Conservation (phyloP, 2,888 invertebrate genomes). For the Salticus scenicus region DNA sequence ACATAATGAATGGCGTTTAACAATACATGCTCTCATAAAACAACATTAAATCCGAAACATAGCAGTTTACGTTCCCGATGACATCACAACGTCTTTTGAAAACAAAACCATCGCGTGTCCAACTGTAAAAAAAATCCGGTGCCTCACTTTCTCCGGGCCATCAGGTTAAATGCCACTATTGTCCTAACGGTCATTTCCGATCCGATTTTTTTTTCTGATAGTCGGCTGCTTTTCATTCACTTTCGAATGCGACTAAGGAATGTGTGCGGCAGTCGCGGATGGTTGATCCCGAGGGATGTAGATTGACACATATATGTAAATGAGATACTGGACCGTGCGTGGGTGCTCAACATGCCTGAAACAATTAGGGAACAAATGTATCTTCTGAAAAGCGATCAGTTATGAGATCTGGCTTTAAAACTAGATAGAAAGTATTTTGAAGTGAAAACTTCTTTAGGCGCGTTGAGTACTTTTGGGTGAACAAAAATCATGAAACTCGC, state of each 20-base stretch:
- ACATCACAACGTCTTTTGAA: slow-evolving; percentile 13
- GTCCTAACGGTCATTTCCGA: slow-evolving; percentile 59
- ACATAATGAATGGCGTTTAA: background rate
- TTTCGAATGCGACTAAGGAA: background rate
- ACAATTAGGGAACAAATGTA: no score
- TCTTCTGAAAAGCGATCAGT: no score
- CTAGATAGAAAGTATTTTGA: no score
- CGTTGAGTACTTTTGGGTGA: no score
- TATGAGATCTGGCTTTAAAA: no score
- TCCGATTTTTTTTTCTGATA: slow-evolving; percentile 32
- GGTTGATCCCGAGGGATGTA: background rate
- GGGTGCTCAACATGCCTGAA: background rate
- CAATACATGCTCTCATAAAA: slow-evolving; percentile 1
- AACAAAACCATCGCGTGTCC: background rate
- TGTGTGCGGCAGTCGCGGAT: background rate
- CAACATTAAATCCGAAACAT: background rate
- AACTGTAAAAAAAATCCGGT: background rate
- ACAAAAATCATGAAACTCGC: no score
- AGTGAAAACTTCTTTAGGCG: no score
- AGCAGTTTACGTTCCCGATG: slow-evolving; percentile 18
- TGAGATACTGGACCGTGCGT: background rate
- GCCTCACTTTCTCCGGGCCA: slow-evolving; percentile 65
- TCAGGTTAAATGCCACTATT: slow-evolving; percentile 68
- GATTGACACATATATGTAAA: background rate
- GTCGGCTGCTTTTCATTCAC: background rate